Evolutionary conservation across 2,888 invertebrate species (phyloP).

Genomic region (Phengaris arion): DNA sequence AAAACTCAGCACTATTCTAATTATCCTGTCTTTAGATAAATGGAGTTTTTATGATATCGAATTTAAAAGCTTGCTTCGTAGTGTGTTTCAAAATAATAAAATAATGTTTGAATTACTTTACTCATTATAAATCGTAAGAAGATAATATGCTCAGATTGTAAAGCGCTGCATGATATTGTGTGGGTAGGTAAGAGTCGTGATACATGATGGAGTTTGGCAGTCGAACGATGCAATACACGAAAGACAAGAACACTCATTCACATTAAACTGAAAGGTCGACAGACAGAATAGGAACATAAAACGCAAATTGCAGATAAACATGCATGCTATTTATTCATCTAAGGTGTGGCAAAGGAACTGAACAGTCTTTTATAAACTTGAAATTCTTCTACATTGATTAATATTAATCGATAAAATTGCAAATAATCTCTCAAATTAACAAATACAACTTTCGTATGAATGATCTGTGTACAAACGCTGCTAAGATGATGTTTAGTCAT

Average conservation of each 20-base stretch:
- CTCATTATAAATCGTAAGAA: conserved; percentile 2
- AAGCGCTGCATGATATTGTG: conserved; percentile 55
- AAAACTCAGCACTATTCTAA: not conserved
- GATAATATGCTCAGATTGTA: conserved; percentile 36
- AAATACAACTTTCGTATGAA: conserved; percentile 60
- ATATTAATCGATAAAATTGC: conserved; percentile 46
- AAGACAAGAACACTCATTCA: conserved; percentile 47
- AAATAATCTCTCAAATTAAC: conserved; percentile 64
- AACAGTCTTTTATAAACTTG: conserved; percentile 59
- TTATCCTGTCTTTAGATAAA: conserved; percentile 36
- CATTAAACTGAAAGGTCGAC: conserved; percentile 47
- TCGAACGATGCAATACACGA: conserved; percentile 51
- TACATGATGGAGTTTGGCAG: conserved; percentile 67
- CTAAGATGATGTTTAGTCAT: conserved; percentile 70
- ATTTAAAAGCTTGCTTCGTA: conserved; percentile 62
- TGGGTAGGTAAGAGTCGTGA: conserved; percentile 59
- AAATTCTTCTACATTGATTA: conserved; percentile 60
- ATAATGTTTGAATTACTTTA: conserved; percentile 21
- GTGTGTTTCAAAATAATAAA: conserved; percentile 46
- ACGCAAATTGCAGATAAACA: conserved; percentile 58
- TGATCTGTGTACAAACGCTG: conserved; percentile 67
- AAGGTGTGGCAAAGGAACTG: conserved; percentile 80
- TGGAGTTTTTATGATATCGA: conserved; percentile 32
- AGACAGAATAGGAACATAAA: conserved; percentile 54
- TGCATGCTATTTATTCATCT: conserved; percentile 74